These are phyloP conservation scores for Amphiprion clarkii DNA, from an alignment of 2,797 vertebrate species.

Conservation along the genomic window DNA sequence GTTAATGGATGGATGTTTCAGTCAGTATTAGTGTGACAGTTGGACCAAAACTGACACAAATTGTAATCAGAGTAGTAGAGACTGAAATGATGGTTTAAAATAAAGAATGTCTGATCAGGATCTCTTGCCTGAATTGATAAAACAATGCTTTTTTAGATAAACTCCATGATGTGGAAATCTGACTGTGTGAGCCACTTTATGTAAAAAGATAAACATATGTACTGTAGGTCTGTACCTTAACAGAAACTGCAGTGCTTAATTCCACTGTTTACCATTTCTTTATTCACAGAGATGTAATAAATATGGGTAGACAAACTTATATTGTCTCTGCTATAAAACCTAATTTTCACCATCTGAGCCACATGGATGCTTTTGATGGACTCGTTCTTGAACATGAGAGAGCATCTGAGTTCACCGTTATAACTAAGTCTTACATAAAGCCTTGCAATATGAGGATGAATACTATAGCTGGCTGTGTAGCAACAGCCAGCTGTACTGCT, in stretches of 20 bases:
- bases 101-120: neutral
- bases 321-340: no score
- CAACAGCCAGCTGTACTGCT: constrained; percentile 10
- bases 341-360: no score
- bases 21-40: neutral
- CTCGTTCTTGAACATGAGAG: neutral
- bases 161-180: neutral
- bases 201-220: no score
- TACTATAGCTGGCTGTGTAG: constrained; percentile 4
- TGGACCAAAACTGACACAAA: neutral
- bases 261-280: no score
- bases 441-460: neutral
- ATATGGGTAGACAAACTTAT: no score
- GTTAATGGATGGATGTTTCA: no score
- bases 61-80: neutral
- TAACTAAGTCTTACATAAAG: neutral
- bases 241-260: no score
- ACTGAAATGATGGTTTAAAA: neutral
- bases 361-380: neutral
- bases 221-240: neutral
- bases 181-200: neutral
- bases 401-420: neutral
- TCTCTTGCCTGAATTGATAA: neutral
- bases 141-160: neutral
- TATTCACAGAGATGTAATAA: no score